Evolutionary conservation across 2,888 invertebrate species (phyloP).

Genomic region (Cephus pulcher): DNA sequence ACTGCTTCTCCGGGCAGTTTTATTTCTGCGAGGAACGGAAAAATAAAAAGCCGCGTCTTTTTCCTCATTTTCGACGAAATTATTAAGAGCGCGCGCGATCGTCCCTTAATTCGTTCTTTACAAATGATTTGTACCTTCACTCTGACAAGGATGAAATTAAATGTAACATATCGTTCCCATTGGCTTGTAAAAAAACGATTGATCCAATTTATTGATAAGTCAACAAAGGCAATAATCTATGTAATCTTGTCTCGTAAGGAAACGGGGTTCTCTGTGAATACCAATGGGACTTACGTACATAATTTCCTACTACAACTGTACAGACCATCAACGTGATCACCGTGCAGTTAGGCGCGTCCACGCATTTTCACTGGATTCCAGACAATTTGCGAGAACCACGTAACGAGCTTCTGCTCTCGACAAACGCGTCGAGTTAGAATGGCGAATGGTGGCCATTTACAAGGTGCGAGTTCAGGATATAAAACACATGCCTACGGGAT

Average conservation of each 20-base stretch:
- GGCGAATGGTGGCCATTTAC: conserved; percentile 2
- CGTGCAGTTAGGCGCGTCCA: background rate
- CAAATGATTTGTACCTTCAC: background rate
- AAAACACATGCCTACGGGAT: background rate
- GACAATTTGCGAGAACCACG: background rate
- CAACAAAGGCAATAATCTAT: background rate
- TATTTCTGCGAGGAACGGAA: background rate
- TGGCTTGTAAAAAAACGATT: background rate
- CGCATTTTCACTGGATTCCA: background rate
- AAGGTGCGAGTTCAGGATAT: conserved; percentile 1
- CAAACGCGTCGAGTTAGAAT: background rate
- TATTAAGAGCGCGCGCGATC: background rate
- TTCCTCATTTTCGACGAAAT: background rate
- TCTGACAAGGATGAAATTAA: background rate
- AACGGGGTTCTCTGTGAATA: background rate
- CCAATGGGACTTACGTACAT: background rate
- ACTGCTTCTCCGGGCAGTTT: background rate
- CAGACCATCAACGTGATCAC: background rate
- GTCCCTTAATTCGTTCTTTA: background rate
- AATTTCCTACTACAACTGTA: background rate
- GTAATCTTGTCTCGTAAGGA: background rate
- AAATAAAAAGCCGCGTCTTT: background rate
- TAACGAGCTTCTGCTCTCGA: conserved; percentile 5
- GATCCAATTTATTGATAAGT: background rate
- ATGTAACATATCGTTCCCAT: background rate